Conservation (phyloP, 64 coral and sea anemone species). For the Porites lutea region DNA sequence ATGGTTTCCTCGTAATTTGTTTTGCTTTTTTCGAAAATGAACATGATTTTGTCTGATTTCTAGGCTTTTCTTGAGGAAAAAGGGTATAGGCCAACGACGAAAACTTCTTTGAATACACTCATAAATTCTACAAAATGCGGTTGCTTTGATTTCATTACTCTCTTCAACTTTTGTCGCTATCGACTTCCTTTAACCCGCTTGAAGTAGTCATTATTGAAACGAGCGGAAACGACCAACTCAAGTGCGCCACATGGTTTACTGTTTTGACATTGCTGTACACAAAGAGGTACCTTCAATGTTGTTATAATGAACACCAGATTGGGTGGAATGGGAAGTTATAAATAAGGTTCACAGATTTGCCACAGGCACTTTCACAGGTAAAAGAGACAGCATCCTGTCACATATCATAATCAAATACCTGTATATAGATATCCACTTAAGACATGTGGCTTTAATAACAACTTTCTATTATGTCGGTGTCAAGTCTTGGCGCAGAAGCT, state of each 20-base stretch:
- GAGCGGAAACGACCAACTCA: background rate
- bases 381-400: background rate
- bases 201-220: background rate
- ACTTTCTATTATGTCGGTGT: no score
- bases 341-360: background rate
- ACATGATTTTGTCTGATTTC: no score
- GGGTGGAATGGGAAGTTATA: background rate
- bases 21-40: no score
- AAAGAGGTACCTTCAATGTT: background rate
- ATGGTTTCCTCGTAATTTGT: no score
- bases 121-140: no score
- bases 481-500: background rate
- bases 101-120: no score
- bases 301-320: background rate
- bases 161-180: no score
- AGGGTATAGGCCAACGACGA: no score
- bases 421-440: background rate
- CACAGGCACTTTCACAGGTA: background rate
- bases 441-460: background rate
- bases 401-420: slow-evolving; percentile 14
- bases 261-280: background rate
- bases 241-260: background rate
- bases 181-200: background rate
- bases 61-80: no score
- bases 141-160: no score